These are phyloP conservation scores for Helicoverpa zea DNA, from an alignment of 1,140 invertebrate genomes.

Conservation along the genomic window DNA sequence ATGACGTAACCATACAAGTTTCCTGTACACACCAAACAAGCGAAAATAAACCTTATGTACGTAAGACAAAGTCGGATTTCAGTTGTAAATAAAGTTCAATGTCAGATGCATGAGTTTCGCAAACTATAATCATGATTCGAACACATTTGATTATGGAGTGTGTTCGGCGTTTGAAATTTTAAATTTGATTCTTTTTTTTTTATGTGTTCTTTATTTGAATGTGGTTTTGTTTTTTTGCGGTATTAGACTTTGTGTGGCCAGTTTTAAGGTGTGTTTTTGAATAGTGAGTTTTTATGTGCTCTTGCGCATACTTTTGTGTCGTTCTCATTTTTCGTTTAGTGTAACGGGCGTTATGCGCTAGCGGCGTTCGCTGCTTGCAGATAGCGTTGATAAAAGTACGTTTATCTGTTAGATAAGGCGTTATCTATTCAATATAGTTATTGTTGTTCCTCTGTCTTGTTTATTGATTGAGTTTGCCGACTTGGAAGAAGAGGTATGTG, in stretches of 20 bases:
- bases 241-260: neutral
- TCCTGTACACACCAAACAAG: slow-evolving; percentile 3
- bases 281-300: neutral
- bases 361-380: slow-evolving; percentile 26
- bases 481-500: slow-evolving; percentile 17
- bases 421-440: slow-evolving; percentile 28
- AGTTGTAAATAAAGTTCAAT: neutral
- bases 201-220: neutral
- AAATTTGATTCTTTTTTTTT: neutral
- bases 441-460: slow-evolving; percentile 7
- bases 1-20: slow-evolving; percentile 38
- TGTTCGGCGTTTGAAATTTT: slow-evolving; percentile 4
- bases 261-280: slow-evolving; percentile 11
- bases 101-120: neutral
- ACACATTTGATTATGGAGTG: slow-evolving; percentile 12
- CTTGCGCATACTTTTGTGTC: neutral
- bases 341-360: slow-evolving; percentile 29
- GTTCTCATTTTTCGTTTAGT: slow-evolving; percentile 14
- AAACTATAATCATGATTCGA: slow-evolving; percentile 31
- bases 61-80: neutral
- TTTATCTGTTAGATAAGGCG: slow-evolving; percentile 17
- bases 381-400: slow-evolving; percentile 1
- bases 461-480: neutral
- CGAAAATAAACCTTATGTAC: slow-evolving; percentile 4
- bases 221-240: neutral